Conservation (phyloP, 2,888 invertebrate species). For the Agrotis ipsilon region DNA sequence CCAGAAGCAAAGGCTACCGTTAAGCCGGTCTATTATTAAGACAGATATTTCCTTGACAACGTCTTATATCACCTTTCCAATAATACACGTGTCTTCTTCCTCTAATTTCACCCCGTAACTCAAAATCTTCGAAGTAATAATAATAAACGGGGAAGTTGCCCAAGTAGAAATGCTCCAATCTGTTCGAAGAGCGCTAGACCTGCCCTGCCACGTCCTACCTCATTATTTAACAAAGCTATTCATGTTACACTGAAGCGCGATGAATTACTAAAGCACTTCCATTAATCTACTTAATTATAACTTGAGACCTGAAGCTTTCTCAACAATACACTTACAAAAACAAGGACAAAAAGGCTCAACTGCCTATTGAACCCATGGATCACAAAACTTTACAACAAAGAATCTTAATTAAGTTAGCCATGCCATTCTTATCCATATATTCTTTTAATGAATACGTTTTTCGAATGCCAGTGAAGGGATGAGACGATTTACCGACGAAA, state of each 20-base stretch:
- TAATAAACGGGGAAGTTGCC: constrained; percentile 26
- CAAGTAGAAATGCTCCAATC: constrained; percentile 43
- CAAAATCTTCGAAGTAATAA: constrained; percentile 30
- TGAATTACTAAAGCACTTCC: constrained; percentile 55
- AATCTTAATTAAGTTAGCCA: constrained; percentile 57
- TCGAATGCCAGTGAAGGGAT: constrained; percentile 51
- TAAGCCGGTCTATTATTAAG: not conserved
- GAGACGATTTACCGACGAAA: constrained; percentile 58
- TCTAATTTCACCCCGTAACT: constrained; percentile 27
- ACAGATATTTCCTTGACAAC: constrained; percentile 14
- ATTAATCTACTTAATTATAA: constrained; percentile 51
- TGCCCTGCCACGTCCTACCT: constrained; percentile 41
- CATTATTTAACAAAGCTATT: constrained; percentile 57
- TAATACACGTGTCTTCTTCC: not conserved
- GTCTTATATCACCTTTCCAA: constrained; percentile 7
- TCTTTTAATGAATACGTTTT: constrained; percentile 52
- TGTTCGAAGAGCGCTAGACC: constrained; percentile 44
- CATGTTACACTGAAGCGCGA: constrained; percentile 53
- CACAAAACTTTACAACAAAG: constrained; percentile 44
- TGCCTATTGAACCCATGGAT: constrained; percentile 27
- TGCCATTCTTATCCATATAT: constrained; percentile 36
- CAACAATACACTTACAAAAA: constrained; percentile 38
- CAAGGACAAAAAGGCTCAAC: constrained; percentile 22
- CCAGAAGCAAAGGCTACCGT: too few species aligned
- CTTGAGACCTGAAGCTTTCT: constrained; percentile 31